A percentile compares a stretch with the other conserved stretches of the same genome.
Evolutionary conservation across 2,797 vertebrate genomes (phyloP).

Genomic region (Microctenopoma stevenorrisi): DNA sequence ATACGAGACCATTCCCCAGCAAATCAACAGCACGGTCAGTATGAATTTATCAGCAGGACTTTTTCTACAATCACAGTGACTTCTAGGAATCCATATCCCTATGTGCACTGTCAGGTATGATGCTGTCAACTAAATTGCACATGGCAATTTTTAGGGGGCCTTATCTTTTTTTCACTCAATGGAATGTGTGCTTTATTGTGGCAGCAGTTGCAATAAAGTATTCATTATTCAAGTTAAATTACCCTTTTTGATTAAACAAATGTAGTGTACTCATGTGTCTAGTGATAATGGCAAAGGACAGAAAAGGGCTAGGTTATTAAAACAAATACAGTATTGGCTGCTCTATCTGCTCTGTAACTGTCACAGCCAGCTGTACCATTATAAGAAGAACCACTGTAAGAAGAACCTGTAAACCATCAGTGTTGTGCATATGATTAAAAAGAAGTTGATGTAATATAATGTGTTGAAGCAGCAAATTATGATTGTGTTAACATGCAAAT

Average conservation of each 20-base stretch:
- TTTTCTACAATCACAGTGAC: conserved; percentile 4
- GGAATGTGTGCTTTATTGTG: neutral
- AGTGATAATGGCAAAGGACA: neutral
- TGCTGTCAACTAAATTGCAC: conserved; percentile 4
- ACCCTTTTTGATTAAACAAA: neutral
- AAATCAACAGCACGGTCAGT: conserved; percentile 98
- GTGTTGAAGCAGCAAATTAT: neutral
- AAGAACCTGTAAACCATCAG: neutral
- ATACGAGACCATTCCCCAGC: conserved; percentile 97
- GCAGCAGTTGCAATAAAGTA: neutral
- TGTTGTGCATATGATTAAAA: conserved; percentile 4
- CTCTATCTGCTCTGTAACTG: too few species aligned
- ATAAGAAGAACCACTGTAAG: too few species aligned
- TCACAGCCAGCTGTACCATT: too few species aligned
- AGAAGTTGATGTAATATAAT: too few species aligned
- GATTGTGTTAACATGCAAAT: conserved; percentile 1
- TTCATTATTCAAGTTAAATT: neutral
- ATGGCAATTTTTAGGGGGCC: too few species aligned
- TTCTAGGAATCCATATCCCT: conserved; percentile 16
- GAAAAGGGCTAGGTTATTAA: too few species aligned
- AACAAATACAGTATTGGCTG: too few species aligned
- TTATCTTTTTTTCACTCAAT: neutral
- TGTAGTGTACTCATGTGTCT: neutral
- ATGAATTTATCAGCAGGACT: conserved; percentile 5
- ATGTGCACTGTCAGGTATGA: neutral